phyloP scores from a whole-genome alignment of 2,888 invertebrate species.

The Apeira syringaria region DNA sequence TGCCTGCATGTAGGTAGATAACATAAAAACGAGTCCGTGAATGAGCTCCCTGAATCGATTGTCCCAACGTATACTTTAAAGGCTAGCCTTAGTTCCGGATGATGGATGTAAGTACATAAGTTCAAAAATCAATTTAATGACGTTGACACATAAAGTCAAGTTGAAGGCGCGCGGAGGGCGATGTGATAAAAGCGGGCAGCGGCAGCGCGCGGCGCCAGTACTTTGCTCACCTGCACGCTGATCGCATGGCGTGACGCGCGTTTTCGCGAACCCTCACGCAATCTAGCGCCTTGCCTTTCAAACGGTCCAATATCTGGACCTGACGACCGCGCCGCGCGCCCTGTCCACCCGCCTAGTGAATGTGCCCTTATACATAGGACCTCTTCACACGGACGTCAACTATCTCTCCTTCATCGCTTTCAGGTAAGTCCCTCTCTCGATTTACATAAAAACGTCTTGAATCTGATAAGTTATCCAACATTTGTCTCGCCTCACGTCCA shows the following conservation, averaged over 20 bases:
- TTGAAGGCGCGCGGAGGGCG: slow-evolving; percentile 70
- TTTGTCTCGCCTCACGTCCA: slow-evolving; percentile 27
- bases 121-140: slow-evolving; percentile 1
- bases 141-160: slow-evolving; percentile 61
- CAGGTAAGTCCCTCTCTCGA: slow-evolving; percentile 56
- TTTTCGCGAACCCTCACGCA: slow-evolving; percentile 41
- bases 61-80: too few species aligned
- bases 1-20: too few species aligned
- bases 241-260: slow-evolving; percentile 58
- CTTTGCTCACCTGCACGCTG: slow-evolving; percentile 57
- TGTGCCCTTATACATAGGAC: slow-evolving; percentile 58
- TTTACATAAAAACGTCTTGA: slow-evolving; percentile 33
- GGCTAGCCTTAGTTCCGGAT: too few species aligned
- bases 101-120: not conserved
- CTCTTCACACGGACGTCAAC: slow-evolving; percentile 41
- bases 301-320: slow-evolving; percentile 13
- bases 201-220: slow-evolving; percentile 74
- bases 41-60: too few species aligned
- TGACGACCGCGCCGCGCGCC: not conserved
- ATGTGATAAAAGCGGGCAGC: slow-evolving; percentile 75
- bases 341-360: slow-evolving; percentile 54
- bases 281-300: slow-evolving; percentile 50
- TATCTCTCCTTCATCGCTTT: slow-evolving; percentile 41
- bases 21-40: too few species aligned
- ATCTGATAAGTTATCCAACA: slow-evolving; percentile 56